Conservation (phyloP, 2,113 vertebrate species). For the Oxyura jamaicensis region DNA sequence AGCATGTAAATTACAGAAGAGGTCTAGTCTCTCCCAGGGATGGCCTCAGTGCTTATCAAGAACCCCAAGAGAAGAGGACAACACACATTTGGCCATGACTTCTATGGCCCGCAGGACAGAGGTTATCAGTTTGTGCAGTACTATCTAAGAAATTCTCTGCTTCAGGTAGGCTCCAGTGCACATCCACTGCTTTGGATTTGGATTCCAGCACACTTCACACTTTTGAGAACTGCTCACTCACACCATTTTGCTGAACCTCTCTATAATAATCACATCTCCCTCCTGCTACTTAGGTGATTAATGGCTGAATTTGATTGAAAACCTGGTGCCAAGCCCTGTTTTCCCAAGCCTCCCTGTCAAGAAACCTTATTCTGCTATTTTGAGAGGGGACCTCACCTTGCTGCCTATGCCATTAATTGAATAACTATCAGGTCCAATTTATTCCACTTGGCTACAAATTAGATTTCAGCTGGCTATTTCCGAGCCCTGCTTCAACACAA, state of each 20-base stretch:
- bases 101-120: background rate
- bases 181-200: background rate
- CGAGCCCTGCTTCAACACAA: slow-evolving; percentile 33
- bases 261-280: background rate
- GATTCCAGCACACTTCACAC: background rate
- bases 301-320: slow-evolving; percentile 40
- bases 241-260: slow-evolving; percentile 11
- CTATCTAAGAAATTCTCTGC: background rate
- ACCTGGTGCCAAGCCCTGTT: background rate
- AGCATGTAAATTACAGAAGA: background rate
- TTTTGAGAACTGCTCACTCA: background rate
- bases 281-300: background rate
- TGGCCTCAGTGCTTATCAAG: accelerated
- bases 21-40: background rate
- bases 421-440: slow-evolving; percentile 64
- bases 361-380: slow-evolving; percentile 44
- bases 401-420: slow-evolving; percentile 55
- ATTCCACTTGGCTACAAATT: slow-evolving; percentile 70
- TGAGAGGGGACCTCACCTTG: slow-evolving; percentile 36
- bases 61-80: background rate
- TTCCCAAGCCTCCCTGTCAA: background rate
- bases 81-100: background rate
- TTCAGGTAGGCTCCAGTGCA: background rate
- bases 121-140: accelerated
- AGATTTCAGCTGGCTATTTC: slow-evolving; percentile 59